Conservation (phyloP, 2,113 vertebrate species). For the Calyptommatus sinebrachiatus region DNA sequence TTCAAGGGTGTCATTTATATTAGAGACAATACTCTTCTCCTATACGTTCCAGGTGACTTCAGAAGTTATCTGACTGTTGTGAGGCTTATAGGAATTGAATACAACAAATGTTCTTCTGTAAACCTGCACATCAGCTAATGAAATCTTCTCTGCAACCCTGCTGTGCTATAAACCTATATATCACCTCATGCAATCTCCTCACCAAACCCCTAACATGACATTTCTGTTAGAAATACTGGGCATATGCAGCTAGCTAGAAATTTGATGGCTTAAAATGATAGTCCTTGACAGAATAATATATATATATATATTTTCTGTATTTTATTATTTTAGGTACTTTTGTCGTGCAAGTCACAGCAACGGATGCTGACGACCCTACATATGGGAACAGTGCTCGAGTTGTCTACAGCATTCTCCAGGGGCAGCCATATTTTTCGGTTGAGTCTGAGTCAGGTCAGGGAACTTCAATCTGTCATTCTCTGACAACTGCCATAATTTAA, state of each 20-base stretch:
- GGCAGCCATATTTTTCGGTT: slow-evolving; percentile 95
- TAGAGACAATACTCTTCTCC: not conserved
- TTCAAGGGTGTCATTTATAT: not conserved
- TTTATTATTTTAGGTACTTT: slow-evolving; percentile 83
- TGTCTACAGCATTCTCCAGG: slow-evolving; percentile 94
- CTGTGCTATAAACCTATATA: not conserved
- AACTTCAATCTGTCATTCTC: slow-evolving; percentile 55
- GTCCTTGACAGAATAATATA: slow-evolving; percentile 2
- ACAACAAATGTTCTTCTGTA: not conserved
- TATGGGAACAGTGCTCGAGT: slow-evolving; percentile 93
- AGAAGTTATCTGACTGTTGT: no score
- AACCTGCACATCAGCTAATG: not conserved
- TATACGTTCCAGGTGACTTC: not conserved
- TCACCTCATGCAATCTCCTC: not conserved
- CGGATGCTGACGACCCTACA: slow-evolving; percentile 87
- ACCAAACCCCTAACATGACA: not conserved
- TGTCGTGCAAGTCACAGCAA: slow-evolving; percentile 91
- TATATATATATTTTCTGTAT: slow-evolving; percentile 39
- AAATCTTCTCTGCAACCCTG: not conserved
- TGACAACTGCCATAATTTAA: slow-evolving; percentile 59
- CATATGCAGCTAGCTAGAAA: not conserved
- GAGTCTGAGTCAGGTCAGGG: slow-evolving; percentile 90
- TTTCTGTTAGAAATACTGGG: not conserved
- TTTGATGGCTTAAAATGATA: not conserved
- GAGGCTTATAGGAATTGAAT: no score